Evolutionary conservation across 2,888 invertebrate genomes (phyloP).

Genomic region (Drosophila formosana): DNA sequence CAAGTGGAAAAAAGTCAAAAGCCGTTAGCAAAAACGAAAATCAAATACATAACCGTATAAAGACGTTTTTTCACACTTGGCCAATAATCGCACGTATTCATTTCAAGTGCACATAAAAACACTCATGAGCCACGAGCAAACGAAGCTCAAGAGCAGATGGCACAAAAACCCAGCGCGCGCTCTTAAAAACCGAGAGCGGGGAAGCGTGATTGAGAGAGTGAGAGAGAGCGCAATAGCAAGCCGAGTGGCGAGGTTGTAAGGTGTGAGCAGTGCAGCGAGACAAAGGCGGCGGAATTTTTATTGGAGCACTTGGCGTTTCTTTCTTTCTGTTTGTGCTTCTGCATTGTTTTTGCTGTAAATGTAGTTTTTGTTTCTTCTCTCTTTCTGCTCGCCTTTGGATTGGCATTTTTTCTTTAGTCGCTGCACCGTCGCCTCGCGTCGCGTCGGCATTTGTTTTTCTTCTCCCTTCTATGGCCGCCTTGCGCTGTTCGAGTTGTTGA

Average conservation of each 20-base stretch:
- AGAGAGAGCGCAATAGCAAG: conserved; percentile 7
- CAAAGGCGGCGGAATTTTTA: conserved; percentile 78
- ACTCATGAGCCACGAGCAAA: conserved; percentile 60
- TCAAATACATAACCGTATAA: conserved; percentile 56
- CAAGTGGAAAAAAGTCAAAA: conserved; percentile 33
- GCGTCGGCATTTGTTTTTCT: conserved; percentile 43
- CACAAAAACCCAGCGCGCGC: conserved; percentile 55
- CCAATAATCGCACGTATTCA: conserved; percentile 75
- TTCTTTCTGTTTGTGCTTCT: conserved; percentile 20
- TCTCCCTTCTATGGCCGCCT: conserved; percentile 31
- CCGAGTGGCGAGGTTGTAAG: not conserved
- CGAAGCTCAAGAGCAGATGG: conserved; percentile 68
- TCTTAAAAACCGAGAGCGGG: conserved; percentile 58
- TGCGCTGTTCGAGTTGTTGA: conserved; percentile 18
- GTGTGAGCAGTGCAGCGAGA: conserved; percentile 54
- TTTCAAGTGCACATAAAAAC: conserved; percentile 73
- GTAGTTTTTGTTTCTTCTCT: conserved; percentile 35
- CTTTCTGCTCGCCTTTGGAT: conserved; percentile 68
- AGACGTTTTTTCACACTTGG: conserved; percentile 34
- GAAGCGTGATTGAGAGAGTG: conserved; percentile 1
- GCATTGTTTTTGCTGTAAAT: conserved; percentile 22
- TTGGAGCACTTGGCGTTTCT: conserved; percentile 72
- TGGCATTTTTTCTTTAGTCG: conserved; percentile 56
- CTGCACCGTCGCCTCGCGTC: conserved; percentile 24
- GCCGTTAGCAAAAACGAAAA: conserved; percentile 61